A percentile compares a stretch with the other conserved stretches of the same genome.
phyloP scores from a whole-genome alignment of 2,797 vertebrate genomes.

The Phyllotis vaccarum region DNA sequence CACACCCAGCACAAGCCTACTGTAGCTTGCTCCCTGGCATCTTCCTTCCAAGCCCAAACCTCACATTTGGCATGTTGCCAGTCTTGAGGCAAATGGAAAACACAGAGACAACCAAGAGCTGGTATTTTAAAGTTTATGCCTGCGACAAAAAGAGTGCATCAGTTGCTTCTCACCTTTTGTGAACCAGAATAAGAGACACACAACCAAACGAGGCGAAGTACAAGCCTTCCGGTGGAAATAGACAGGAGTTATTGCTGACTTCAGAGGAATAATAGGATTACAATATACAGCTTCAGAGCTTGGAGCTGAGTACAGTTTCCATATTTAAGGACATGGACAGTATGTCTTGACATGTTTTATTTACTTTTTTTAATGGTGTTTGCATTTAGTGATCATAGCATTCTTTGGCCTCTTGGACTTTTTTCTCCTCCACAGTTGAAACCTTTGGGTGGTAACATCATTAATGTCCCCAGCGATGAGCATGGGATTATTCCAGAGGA shows the following conservation, averaged over 20 bases:
- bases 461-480: constrained; percentile 91
- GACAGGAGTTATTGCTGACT: neutral
- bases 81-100: neutral
- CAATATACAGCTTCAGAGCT: neutral
- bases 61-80: neutral
- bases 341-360: neutral
- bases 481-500: constrained; percentile 91
- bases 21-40: neutral
- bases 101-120: neutral
- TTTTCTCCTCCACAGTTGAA: constrained; percentile 86
- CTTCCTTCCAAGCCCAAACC: neutral
- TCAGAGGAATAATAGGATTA: neutral
- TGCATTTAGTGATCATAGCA: neutral
- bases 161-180: neutral
- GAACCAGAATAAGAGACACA: neutral
- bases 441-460: constrained; percentile 92
- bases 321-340: neutral
- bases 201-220: neutral
- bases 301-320: neutral
- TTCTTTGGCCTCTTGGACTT: no score
- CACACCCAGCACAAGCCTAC: neutral
- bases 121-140: neutral
- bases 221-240: neutral
- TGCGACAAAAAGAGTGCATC: neutral
- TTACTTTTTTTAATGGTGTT: no score